phyloP scores from a whole-genome alignment of 1,140 invertebrate genomes.

The Camponotus pennsylvanicus region DNA sequence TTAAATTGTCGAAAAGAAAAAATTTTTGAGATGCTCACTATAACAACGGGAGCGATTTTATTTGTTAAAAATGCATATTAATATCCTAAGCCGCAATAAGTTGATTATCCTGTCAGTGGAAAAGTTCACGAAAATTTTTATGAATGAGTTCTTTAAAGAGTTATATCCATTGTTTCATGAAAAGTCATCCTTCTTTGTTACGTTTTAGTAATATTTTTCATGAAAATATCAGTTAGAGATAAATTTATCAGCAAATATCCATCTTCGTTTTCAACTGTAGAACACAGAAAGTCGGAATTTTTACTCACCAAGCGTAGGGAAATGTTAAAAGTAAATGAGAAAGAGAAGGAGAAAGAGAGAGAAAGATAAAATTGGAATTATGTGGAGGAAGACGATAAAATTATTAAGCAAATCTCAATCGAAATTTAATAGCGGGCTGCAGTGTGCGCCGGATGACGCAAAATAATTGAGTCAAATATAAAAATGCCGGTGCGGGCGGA shows the following conservation, averaged over 20 bases:
- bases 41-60: constrained; percentile 1
- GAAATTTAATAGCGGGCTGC: constrained; percentile 56
- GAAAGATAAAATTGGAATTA: constrained; percentile 30
- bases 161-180: constrained; percentile 25
- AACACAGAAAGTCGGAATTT: constrained; percentile 42
- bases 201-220: constrained; percentile 28
- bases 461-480: constrained; percentile 61
- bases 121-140: constrained; percentile 39
- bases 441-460: constrained; percentile 15
- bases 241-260: constrained; percentile 55
- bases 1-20: constrained; percentile 4
- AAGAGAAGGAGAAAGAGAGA: constrained; percentile 10
- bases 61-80: constrained; percentile 15
- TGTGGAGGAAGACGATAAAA: constrained; percentile 44
- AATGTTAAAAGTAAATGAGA: constrained; percentile 40
- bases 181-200: constrained; percentile 49
- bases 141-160: constrained; percentile 15
- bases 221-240: constrained; percentile 47
- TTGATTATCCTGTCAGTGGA: constrained; percentile 19
- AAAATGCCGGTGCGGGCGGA: constrained; percentile 36
- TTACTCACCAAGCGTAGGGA: constrained; percentile 2
- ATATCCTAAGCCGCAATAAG: constrained; percentile 11
- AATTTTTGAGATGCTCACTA: not conserved
- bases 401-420: constrained; percentile 60
- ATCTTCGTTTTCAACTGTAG: constrained; percentile 46